Evolutionary conservation across 2,797 vertebrate genomes (phyloP).

Genomic region (Smutsia gigantea): DNA sequence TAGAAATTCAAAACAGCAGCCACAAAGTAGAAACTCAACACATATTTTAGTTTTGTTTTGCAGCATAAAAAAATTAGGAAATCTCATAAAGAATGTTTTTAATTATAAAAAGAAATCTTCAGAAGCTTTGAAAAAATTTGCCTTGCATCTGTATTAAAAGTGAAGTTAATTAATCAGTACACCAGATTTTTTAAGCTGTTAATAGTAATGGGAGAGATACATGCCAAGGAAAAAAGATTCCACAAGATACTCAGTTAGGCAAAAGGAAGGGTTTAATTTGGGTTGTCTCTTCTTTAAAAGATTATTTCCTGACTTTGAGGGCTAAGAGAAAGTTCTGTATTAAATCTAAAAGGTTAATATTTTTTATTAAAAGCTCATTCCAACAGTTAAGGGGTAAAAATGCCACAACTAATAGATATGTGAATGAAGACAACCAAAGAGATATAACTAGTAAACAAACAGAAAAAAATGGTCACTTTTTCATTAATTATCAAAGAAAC

Average conservation of each 20-base stretch:
- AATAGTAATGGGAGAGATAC: not conserved
- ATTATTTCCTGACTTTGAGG: constrained; percentile 10
- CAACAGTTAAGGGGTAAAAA: not conserved
- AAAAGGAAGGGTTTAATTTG: constrained; percentile 1
- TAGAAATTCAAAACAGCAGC: constrained; percentile 31
- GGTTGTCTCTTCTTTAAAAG: constrained; percentile 30
- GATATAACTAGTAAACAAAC: not conserved
- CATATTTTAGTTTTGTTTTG: not conserved
- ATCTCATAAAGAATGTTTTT: constrained; percentile 11
- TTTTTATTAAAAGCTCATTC: constrained; percentile 21
- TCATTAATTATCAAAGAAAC: constrained; percentile 31
- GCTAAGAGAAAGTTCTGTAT: no score
- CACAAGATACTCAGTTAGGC: not conserved
- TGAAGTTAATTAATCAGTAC: not conserved
- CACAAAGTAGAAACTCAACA: constrained; percentile 10
- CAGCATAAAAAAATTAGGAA: not conserved
- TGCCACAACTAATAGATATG: not conserved
- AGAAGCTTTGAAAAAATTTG: constrained; percentile 7
- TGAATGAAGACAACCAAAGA: not conserved
- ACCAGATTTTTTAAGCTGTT: not conserved
- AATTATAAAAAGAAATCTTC: constrained; percentile 9
- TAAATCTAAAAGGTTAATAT: not conserved
- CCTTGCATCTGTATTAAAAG: not conserved
- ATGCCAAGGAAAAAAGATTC: not conserved
- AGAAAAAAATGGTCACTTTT: not conserved